Evolutionary conservation across 2,888 invertebrate species (phyloP).

Genomic region (Zygaena filipendulae): DNA sequence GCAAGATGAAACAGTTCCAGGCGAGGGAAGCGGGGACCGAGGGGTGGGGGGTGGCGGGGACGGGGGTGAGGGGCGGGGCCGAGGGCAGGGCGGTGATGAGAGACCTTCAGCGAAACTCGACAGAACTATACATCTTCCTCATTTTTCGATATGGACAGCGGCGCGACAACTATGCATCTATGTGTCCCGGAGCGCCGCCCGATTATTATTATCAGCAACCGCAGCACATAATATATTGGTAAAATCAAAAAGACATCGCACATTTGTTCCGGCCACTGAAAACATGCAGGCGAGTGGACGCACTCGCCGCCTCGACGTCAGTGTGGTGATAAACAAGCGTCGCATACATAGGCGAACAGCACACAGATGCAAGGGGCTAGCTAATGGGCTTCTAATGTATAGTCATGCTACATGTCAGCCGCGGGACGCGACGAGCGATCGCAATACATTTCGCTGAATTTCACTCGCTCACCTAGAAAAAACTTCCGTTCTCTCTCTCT

Average conservation of each 20-base stretch:
- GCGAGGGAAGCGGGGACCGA: conserved; percentile 21
- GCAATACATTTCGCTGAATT: conserved; percentile 53
- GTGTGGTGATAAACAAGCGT: conserved; percentile 31
- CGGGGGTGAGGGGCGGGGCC: conserved; percentile 19
- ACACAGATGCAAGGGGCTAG: conserved; percentile 55
- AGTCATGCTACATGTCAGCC: conserved; percentile 42
- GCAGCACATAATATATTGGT: conserved; percentile 48
- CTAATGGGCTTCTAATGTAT: conserved; percentile 41
- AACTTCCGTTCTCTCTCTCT: conserved; percentile 6
- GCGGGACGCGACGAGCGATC: conserved; percentile 26
- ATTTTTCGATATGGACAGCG: conserved; percentile 61
- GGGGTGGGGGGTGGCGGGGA: conserved; percentile 21
- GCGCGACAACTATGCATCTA: conserved; percentile 32
- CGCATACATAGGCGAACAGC: conserved; percentile 35
- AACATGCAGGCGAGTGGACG: conserved; percentile 51
- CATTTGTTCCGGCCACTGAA: conserved; percentile 45
- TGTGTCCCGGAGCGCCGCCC: conserved; percentile 25
- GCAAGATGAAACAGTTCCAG: conserved; percentile 35
- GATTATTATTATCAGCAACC: conserved; percentile 28
- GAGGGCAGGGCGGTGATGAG: conserved; percentile 43
- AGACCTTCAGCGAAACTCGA: conserved; percentile 65
- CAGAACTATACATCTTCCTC: conserved; percentile 43
- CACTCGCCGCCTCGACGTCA: conserved; percentile 30
- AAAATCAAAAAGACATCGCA: conserved; percentile 66
- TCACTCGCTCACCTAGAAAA: conserved; percentile 50